Evolutionary conservation across 2,113 vertebrate species (phyloP), one percentile per base, ranked within the genome.

Genomic region (Chauna torquata): DNA sequence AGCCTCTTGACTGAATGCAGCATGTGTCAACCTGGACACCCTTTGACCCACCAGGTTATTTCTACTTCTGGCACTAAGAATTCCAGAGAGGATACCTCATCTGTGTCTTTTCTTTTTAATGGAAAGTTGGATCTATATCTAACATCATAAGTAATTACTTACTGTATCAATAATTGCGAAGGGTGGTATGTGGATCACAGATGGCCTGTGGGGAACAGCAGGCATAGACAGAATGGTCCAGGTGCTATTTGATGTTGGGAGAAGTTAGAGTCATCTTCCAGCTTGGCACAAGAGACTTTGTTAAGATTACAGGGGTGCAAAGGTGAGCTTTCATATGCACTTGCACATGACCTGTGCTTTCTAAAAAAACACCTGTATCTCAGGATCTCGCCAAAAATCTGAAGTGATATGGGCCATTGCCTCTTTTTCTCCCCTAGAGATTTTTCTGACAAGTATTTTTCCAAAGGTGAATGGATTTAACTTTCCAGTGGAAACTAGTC

Each of bases 91-190:
- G 45, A 86, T 76, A 57, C 18, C 28, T 93, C 95, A 94, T 77
- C 86, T 90, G 87, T 80, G 70, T 77, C 88, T 61, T 64, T 64
- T 87, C 44, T 72, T 89, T 85, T 44, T 69, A 92, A 88, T 30
- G 76, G 71, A 86, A 83, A 96, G 68, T 77, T 77, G 25, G 74
- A 95, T 71, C 61, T 93, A 54, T 72, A 92, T 82, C 90, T 94
- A 91, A 69, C 78, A 95, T 88, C 82, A 94, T 68, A 94, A 92
- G 16, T 72, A 96, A 95, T 96, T 92, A 92, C 52, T 79, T 47
- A 34, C 45, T 54, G 57, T 91, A 93, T 80, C 92, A 77, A 76
- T 85, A 96, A 94, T 58, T 93, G 66, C 74, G 92, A 90, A 90
- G 75, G 66, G 65, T 82, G 70, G 49, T 80, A 88, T 74, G 86